Evolutionary conservation across 1,140 invertebrate species (phyloP), one percentile per base, ranked within the genome.

Genomic region (Bombus confusus): DNA sequence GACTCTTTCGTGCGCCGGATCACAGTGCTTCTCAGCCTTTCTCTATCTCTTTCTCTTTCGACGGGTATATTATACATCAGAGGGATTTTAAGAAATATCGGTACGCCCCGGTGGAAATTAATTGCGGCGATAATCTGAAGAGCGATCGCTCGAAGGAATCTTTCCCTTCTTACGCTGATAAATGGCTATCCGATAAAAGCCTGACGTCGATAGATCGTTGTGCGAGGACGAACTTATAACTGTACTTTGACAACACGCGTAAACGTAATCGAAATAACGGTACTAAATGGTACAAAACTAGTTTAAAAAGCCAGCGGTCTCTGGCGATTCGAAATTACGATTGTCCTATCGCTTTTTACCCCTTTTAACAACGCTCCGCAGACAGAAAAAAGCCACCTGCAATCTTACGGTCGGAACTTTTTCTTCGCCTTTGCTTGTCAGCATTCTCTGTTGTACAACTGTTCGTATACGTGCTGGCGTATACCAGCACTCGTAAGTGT

Each of bases 1-100:
- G 88, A 87, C 71, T 90, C 91, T 87, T 92, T 92, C 91, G 87
- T 86, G 76, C 73, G 77, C 39, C 83, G 83, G 80, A 73, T 79
- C 83, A 31, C 52, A 43, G 68, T 78, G 81, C 83, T 85, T 84
- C 68, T 39, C 39, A 57, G 22, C 31, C 34, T 22, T 31, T 37
- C 31, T 37, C 66, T 64, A 6, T 64, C 31, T 34, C 34, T 64
- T 13, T 13, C 62, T 18, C 18, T 34, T 34, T 68, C 3, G 18
- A 66, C 34, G 9, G 31, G 22, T 22, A 66, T 68, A 79, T 69
- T 77, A 41, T 79, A 79, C 39, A 31, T 68, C n/a, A 4, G n/a
- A 0, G 31, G 37, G 64, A 37, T 80, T 69, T 80, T 39, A 47
- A 62, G 57, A 80, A 69, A 59, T 52, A 78, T 57, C 39, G 66